A percentile compares a stretch with the other conserved stretches of the same genome.
Evolutionary conservation across 2,113 vertebrate species (phyloP).

Genomic region (Myotis lucifugus): DNA sequence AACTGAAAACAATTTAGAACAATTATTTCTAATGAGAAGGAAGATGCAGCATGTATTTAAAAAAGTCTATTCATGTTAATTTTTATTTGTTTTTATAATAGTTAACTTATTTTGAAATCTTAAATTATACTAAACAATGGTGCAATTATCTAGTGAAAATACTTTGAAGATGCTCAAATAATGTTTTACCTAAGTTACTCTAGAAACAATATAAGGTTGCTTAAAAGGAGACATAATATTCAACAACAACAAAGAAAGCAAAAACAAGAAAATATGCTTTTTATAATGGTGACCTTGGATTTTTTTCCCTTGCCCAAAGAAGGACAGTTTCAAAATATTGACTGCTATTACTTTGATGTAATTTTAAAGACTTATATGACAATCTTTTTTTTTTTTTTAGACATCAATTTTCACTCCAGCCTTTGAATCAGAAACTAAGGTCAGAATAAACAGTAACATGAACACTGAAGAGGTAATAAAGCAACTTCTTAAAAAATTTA

Average conservation of each 20-base stretch:
- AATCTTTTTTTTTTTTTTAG: slow-evolving; percentile 79
- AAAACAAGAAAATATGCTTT: not conserved
- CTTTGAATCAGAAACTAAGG: slow-evolving; percentile 92
- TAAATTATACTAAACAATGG: not conserved
- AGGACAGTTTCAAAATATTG: not conserved
- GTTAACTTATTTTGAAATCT: slow-evolving; percentile 23
- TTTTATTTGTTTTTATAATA: not conserved
- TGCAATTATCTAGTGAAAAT: not conserved
- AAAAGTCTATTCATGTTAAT: not conserved
- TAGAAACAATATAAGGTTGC: not conserved
- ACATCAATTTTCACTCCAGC: slow-evolving; percentile 94
- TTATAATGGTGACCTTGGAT: not conserved
- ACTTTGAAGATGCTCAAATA: not conserved
- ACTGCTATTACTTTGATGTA: not conserved
- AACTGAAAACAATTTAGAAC: not conserved
- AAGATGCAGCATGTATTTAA: not conserved
- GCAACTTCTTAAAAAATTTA: slow-evolving; percentile 94
- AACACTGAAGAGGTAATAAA: slow-evolving; percentile 92
- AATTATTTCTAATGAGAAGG: not conserved
- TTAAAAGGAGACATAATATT: not conserved
- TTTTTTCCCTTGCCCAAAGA: not conserved
- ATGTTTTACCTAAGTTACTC: not conserved
- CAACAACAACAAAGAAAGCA: not conserved
- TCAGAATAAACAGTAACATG: slow-evolving; percentile 91
- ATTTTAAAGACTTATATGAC: not conserved